phyloP scores from a whole-genome alignment of 2,888 invertebrate species.

The Polydesmus complanatus region DNA sequence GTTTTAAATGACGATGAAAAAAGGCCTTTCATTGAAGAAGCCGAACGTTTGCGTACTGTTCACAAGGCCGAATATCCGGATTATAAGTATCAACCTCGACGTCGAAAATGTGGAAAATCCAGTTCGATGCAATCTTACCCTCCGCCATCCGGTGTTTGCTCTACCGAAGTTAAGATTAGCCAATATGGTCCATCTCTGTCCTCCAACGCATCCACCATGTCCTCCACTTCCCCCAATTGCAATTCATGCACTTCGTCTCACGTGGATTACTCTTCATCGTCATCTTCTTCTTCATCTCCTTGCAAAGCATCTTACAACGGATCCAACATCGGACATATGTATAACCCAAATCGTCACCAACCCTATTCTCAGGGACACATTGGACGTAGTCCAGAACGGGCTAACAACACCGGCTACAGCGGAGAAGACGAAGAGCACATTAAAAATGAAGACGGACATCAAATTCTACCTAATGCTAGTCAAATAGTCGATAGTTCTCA shows the following conservation, averaged over 20 bases:
- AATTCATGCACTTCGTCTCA: not conserved
- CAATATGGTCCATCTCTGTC: not conserved
- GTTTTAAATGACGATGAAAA: constrained; percentile 73
- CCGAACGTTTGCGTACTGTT: constrained; percentile 72
- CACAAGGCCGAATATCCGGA: constrained; percentile 91
- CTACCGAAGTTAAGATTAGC: not conserved
- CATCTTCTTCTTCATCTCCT: constrained; percentile 1
- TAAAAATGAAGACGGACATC: not conserved
- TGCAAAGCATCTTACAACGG: not conserved
- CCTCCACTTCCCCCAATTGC: not conserved
- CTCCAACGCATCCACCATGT: not conserved
- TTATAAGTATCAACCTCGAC: constrained; percentile 55
- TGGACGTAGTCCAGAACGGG: no score
- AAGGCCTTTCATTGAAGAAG: constrained; percentile 83
- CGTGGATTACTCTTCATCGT: not conserved
- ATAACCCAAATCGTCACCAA: not conserved
- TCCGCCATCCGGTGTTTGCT: not conserved
- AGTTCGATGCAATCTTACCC: not conserved
- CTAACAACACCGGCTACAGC: not conserved
- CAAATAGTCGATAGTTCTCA: not conserved
- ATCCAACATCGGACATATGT: no score
- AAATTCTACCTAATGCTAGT: not conserved
- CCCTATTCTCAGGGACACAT: no score
- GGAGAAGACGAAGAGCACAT: no score
- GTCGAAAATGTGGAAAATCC: constrained; percentile 25